Evolutionary conservation across 2,113 vertebrate species (phyloP).

Genomic region (Ailuropoda melanoleuca): DNA sequence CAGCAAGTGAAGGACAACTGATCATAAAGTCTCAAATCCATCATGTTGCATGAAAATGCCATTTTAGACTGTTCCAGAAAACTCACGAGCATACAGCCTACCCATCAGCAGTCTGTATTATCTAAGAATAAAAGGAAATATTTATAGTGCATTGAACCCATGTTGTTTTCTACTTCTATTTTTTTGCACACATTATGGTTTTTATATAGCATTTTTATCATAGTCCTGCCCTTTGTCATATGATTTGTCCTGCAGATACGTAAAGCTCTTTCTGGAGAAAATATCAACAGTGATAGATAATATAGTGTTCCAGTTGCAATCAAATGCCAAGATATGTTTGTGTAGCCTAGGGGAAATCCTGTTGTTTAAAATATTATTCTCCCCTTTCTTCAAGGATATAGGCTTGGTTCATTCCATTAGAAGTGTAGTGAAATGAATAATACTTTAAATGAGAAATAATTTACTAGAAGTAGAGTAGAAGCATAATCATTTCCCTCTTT

Average conservation of each 20-base stretch:
- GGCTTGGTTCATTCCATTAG: not conserved
- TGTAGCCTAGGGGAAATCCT: not conserved
- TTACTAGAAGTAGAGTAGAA: not conserved
- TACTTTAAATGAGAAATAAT: not conserved
- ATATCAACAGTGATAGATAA: not conserved
- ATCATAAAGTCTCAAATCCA: not conserved
- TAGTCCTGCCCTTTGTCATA: not conserved
- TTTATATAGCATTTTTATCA: not conserved
- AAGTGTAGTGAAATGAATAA: not conserved
- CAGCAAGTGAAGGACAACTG: not conserved
- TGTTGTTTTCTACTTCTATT: not conserved
- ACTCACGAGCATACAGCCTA: not conserved
- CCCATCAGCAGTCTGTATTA: not conserved
- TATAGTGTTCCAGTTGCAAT: not conserved
- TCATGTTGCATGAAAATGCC: not conserved
- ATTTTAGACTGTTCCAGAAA: not conserved
- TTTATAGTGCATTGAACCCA: not conserved
- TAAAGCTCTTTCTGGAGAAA: not conserved
- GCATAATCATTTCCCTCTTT: not conserved
- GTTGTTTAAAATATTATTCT: not conserved
- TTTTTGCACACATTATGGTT: not conserved
- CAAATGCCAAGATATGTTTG: not conserved
- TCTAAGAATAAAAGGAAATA: too few species aligned
- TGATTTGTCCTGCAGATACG: not conserved
- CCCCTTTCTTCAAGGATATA: not conserved